phyloP scores from a whole-genome alignment of 2,888 invertebrate species.

The Drosophila leonis region DNA sequence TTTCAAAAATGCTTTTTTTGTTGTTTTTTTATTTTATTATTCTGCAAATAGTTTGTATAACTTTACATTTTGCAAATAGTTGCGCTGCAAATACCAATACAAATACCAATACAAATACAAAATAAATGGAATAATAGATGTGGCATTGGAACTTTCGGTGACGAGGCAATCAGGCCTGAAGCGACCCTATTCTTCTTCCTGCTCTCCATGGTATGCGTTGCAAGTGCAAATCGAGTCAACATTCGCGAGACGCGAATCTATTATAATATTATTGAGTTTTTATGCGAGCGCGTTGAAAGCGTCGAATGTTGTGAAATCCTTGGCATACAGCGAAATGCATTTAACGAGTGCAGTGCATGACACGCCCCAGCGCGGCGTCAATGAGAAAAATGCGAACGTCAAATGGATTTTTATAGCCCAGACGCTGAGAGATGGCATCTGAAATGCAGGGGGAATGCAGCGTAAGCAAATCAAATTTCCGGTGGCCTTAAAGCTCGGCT shows the following conservation, averaged over 20 bases:
- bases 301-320: conserved; percentile 50
- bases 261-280: conserved; percentile 73
- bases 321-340: conserved; percentile 57
- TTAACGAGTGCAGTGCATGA: conserved; percentile 34
- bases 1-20: conserved; percentile 4
- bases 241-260: conserved; percentile 53
- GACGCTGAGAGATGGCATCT: background rate
- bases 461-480: conserved; percentile 72
- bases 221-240: conserved; percentile 66
- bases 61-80: conserved; percentile 52
- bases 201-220: conserved; percentile 3
- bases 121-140: conserved; percentile 31
- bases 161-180: conserved; percentile 43
- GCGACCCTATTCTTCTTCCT: conserved; percentile 16
- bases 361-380: conserved; percentile 8
- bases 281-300: conserved; percentile 53
- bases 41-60: conserved; percentile 47
- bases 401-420: conserved; percentile 54
- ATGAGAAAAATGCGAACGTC: conserved; percentile 46
- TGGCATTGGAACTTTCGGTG: conserved; percentile 36
- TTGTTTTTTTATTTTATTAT: conserved; percentile 20
- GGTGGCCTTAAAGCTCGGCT: conserved; percentile 54
- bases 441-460: conserved; percentile 3
- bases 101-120: conserved; percentile 31
- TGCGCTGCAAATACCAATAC: conserved; percentile 26